These are phyloP conservation scores for Nemopilema nomurai DNA, from an alignment of 30 jellyfish, hydroid and myxozoan species.

Conservation along the genomic window DNA sequence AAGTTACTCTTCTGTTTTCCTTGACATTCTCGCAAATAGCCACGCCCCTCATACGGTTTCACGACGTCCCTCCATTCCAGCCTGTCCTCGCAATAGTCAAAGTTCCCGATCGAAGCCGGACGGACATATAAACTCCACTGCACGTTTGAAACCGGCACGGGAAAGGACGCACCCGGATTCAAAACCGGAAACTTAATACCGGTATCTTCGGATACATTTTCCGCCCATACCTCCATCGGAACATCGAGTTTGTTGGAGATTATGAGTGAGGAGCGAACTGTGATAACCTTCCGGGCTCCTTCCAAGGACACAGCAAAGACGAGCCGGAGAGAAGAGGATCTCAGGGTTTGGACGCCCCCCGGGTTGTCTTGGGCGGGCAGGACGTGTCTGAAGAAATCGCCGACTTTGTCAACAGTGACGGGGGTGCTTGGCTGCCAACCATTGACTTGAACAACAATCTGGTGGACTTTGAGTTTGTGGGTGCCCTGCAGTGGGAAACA, in stretches of 20 bases:
- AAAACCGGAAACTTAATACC: conserved; percentile 54
- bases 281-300: conserved; percentile 94
- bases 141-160: conserved; percentile 81
- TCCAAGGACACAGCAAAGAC: conserved; percentile 82
- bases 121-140: conserved; percentile 74
- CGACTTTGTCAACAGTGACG: conserved; percentile 94
- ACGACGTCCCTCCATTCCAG: conserved; percentile 85
- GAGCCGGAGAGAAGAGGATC: conserved; percentile 50
- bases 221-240: conserved; percentile 88
- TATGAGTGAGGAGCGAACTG: conserved; percentile 88
- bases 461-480: conserved; percentile 87
- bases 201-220: conserved; percentile 29
- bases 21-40: conserved; percentile 60
- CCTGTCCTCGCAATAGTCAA: conserved; percentile 69
- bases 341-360: conserved; percentile 12
- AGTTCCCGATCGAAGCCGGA: conserved; percentile 55
- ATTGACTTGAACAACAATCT: conserved; percentile 81
- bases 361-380: conserved; percentile 58
- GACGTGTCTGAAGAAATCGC: conserved; percentile 86
- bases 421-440: conserved; percentile 94
- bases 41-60: conserved; percentile 70
- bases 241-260: conserved; percentile 64
- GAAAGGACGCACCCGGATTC: conserved; percentile 62
- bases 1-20: conserved; percentile 31
- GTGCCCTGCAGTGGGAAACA: conserved; percentile 69